Percentiles rank a stretch among this genome's conserved stretches.
Conservation (phyloP, 2,888 invertebrate genomes). For the Metallyticus violacea region DNA sequence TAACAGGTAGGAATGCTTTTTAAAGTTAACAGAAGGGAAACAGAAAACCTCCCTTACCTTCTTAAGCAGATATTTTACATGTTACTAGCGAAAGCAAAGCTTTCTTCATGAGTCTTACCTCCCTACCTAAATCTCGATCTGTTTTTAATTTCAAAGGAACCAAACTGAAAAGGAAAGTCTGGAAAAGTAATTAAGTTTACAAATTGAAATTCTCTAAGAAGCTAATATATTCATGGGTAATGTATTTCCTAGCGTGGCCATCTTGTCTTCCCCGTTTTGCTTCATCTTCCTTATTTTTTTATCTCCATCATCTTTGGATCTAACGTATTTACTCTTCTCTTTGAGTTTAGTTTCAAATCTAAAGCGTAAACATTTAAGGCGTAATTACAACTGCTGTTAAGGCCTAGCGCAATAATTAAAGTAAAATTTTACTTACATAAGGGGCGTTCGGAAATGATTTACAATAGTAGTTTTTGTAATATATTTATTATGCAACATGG, state of each 20-base stretch:
- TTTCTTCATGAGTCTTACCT: background rate
- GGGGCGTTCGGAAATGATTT: too few relatives aligned
- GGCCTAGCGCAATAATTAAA: too few relatives aligned
- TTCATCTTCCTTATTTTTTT: background rate
- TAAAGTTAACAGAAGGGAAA: too few relatives aligned
- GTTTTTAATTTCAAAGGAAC: background rate
- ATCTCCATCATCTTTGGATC: background rate
- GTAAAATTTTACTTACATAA: too few relatives aligned
- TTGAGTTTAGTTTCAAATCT: too few relatives aligned
- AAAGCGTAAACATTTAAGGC: too few relatives aligned
- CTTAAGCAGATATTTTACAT: background rate
- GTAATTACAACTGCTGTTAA: too few relatives aligned
- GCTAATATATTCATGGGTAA: background rate
- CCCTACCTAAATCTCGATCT: background rate
- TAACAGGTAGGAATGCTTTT: too few relatives aligned
- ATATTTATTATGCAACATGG: too few relatives aligned
- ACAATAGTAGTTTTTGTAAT: too few relatives aligned
- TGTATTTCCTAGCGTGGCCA: background rate
- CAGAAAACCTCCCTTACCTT: too few relatives aligned
- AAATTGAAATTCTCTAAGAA: background rate
- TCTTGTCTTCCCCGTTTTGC: background rate
- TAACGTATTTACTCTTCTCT: too few relatives aligned
- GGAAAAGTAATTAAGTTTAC: background rate
- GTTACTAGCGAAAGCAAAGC: background rate
- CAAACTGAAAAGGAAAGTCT: background rate